phyloP scores from a whole-genome alignment of 2,888 invertebrate species.

The Synergus gifuensis region DNA sequence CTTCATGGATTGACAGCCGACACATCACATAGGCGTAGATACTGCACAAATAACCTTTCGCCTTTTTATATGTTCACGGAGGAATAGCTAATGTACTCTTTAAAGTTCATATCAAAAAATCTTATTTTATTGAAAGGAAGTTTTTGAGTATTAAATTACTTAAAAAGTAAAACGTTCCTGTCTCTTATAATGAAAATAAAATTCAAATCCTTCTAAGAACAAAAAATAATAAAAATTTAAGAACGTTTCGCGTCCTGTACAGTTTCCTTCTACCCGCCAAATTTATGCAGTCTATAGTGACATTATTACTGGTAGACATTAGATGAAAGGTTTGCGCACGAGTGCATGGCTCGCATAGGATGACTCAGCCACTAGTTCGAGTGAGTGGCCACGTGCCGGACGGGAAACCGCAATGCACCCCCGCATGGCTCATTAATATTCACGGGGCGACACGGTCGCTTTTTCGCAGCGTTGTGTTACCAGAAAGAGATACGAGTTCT shows the following conservation, averaged over 20 bases:
- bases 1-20: conserved; percentile 74
- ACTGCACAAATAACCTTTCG: conserved; percentile 23
- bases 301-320: conserved; percentile 19
- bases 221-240: not conserved
- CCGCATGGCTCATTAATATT: conserved; percentile 72
- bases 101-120: not conserved
- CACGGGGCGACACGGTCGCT: conserved; percentile 70
- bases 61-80: conserved; percentile 25
- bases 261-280: not conserved
- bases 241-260: not conserved
- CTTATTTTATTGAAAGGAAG: conserved; percentile 18
- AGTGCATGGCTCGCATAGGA: conserved; percentile 51
- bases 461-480: conserved; percentile 72
- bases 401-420: conserved; percentile 60
- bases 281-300: not conserved
- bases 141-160: not conserved
- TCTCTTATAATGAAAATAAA: not conserved
- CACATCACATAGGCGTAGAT: conserved; percentile 69
- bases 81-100: conserved; percentile 38
- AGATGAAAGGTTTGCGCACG: conserved; percentile 46
- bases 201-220: not conserved
- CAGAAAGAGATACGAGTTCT: conserved; percentile 72
- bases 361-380: conserved; percentile 59
- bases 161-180: not conserved
- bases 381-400: conserved; percentile 64